Evolutionary conservation across 2,888 invertebrate species (phyloP).

Genomic region (Hypena proboscidalis): DNA sequence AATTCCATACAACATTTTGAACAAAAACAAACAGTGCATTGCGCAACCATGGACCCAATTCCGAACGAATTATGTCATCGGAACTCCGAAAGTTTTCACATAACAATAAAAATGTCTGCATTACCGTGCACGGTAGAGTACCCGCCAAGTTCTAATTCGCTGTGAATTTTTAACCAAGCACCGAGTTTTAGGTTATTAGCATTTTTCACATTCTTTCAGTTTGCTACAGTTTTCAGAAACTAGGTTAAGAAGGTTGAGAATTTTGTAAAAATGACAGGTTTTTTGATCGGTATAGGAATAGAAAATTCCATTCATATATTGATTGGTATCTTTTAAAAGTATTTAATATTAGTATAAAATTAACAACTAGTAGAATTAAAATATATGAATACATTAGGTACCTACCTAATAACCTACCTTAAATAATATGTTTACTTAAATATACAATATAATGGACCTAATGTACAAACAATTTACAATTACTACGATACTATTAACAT

Average conservation of each 20-base stretch:
- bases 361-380: too few species aligned
- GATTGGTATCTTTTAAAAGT: too few species aligned
- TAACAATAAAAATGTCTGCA: constrained; percentile 45
- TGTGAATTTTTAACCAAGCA: constrained; percentile 29
- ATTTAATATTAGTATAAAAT: too few species aligned
- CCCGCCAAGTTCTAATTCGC: constrained; percentile 20
- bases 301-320: background rate
- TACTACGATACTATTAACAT: too few species aligned
- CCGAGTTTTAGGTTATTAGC: constrained; percentile 27
- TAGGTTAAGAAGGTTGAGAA: constrained; percentile 17
- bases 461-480: too few species aligned
- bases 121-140: constrained; percentile 32
- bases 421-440: too few species aligned
- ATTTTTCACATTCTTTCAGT: constrained; percentile 26
- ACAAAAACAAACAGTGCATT: background rate
- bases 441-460: too few species aligned
- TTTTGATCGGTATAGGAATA: too few species aligned
- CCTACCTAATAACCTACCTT: too few species aligned
- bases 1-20: too few species aligned
- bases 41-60: constrained; percentile 31
- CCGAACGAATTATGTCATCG: constrained; percentile 37
- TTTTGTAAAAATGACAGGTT: constrained; percentile 4
- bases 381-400: too few species aligned
- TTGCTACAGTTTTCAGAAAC: constrained; percentile 15
- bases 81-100: constrained; percentile 32